These are phyloP conservation scores for Brevimyrus niger DNA, from an alignment of 2,113 vertebrate genomes.

Conservation along the genomic window DNA sequence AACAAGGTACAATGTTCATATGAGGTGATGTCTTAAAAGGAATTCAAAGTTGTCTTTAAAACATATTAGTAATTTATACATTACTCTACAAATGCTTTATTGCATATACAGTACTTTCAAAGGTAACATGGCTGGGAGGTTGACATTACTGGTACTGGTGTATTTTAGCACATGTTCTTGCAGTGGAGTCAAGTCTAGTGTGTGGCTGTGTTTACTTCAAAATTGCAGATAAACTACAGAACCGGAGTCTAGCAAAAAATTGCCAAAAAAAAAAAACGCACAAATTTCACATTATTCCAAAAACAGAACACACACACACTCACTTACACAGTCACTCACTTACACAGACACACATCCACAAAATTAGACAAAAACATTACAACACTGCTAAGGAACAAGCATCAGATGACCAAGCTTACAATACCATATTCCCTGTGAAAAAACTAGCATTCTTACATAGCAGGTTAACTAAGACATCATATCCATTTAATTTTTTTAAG, in stretches of 20 bases:
- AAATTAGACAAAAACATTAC: constrained; percentile 5
- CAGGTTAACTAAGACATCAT: background rate
- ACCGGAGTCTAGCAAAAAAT: constrained; percentile 22
- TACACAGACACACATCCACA: constrained; percentile 10
- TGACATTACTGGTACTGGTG: background rate
- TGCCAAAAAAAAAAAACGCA: background rate
- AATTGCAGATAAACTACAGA: constrained; percentile 35
- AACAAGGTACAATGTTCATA: background rate
- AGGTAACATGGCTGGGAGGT: background rate
- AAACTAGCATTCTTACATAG: background rate
- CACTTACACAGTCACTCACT: background rate
- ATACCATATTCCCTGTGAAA: background rate
- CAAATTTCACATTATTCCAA: constrained; percentile 42
- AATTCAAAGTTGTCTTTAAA: background rate
- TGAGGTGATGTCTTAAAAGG: background rate
- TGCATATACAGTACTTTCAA: background rate
- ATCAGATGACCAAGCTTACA: background rate
- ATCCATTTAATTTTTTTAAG: background rate
- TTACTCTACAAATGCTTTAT: background rate
- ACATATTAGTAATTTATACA: background rate
- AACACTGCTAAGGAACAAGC: constrained; percentile 1
- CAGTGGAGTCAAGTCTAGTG: background rate
- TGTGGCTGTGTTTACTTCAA: constrained; percentile 40
- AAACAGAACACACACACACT: background rate
- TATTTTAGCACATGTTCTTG: background rate